Percentiles rank a stretch among this genome's conserved stretches.
phyloP scores from a whole-genome alignment of 2,888 invertebrate genomes.

The Tinea pellionella region DNA sequence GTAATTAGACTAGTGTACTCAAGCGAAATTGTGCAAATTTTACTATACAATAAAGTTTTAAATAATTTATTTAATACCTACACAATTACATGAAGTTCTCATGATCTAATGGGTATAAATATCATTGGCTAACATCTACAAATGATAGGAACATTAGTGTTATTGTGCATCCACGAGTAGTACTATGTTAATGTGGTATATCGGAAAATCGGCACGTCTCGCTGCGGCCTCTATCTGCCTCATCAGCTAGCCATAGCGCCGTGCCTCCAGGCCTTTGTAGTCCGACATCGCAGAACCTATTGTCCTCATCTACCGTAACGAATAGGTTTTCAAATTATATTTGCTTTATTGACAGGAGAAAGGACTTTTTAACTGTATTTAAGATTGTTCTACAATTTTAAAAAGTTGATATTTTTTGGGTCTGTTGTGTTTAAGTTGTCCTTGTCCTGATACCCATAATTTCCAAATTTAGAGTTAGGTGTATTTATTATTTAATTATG shows the following conservation, averaged over 20 bases:
- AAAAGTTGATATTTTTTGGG: no score
- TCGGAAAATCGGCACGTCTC: slow-evolving; percentile 12
- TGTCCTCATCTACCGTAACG: neutral
- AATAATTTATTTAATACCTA: no score
- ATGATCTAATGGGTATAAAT: neutral
- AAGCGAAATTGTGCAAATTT: no score
- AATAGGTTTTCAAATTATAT: neutral
- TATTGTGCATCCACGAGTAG: slow-evolving; percentile 8
- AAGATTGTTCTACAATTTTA: no score
- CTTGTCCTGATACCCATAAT: no score
- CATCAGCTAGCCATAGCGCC: slow-evolving; percentile 32
- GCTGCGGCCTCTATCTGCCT: slow-evolving; percentile 37
- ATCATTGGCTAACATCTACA: neutral
- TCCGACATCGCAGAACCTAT: neutral
- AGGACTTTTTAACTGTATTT: no score
- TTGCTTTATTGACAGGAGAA: neutral
- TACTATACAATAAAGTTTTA: no score
- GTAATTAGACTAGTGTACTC: no score
- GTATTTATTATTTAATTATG: no score
- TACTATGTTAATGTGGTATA: slow-evolving; percentile 11
- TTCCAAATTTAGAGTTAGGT: no score
- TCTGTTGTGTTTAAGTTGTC: no score
- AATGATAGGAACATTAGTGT: slow-evolving; percentile 7
- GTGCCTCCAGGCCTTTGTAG: slow-evolving; percentile 10
- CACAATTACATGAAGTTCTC: neutral